These are phyloP conservation scores for Ancistrus triradiatus DNA, from an alignment of 2,113 vertebrate genomes.

Conservation along the genomic window DNA sequence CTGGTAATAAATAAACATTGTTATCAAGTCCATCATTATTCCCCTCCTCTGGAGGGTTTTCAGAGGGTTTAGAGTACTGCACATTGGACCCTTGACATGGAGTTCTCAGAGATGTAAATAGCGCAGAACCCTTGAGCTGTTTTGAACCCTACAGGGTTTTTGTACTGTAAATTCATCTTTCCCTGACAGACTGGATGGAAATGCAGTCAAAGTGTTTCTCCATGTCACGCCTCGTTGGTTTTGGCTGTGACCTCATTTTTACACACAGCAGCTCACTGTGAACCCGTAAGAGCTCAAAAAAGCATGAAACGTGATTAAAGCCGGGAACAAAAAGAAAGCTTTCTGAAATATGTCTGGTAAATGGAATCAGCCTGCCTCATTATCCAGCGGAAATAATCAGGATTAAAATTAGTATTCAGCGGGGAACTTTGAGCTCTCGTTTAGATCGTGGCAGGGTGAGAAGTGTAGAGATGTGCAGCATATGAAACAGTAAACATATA, in stretches of 20 bases:
- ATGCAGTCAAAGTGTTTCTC: neutral
- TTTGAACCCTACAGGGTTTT: neutral
- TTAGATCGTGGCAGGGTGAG: conserved; percentile 7
- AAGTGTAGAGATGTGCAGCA: neutral
- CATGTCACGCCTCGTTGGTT: conserved; percentile 32
- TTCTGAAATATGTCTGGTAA: conserved; percentile 57
- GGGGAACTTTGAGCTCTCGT: conserved; percentile 16
- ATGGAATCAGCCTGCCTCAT: conserved; percentile 53
- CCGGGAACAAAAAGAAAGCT: conserved; percentile 55
- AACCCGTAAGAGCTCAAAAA: conserved; percentile 48
- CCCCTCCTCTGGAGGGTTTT: no score
- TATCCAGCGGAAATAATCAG: conserved; percentile 60
- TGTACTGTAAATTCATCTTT: neutral
- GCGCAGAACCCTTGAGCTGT: neutral
- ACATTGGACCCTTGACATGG: neutral
- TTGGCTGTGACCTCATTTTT: conserved; percentile 45
- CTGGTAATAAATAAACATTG: no score
- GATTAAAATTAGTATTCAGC: conserved; percentile 61
- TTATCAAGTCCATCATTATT: no score
- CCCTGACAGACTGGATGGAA: conserved; percentile 9
- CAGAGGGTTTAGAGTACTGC: no score
- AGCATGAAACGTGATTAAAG: conserved; percentile 52
- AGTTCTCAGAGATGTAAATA: conserved; percentile 3
- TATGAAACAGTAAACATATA: neutral
- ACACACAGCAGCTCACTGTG: conserved; percentile 44